These are phyloP conservation scores for Todiramphus chloris DNA, from an alignment of 2,113 vertebrate genomes.

Conservation along the genomic window DNA sequence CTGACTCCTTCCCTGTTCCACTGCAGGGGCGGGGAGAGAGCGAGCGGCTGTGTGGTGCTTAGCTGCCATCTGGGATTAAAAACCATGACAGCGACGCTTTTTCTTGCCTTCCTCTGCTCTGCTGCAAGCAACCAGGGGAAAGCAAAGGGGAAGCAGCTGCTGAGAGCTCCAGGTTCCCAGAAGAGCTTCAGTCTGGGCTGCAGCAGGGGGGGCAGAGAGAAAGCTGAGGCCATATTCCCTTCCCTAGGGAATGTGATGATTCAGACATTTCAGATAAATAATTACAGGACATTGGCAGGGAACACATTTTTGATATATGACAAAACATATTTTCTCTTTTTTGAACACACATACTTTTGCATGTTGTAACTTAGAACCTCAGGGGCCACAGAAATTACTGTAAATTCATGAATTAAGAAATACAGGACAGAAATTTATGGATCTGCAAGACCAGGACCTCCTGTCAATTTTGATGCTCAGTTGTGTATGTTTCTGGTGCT, in stretches of 20 bases:
- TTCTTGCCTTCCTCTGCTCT: not conserved
- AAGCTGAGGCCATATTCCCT: not conserved
- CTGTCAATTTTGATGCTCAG: not conserved
- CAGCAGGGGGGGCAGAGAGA: not conserved
- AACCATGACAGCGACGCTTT: not conserved
- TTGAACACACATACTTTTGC: not conserved
- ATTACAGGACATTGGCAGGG: not conserved
- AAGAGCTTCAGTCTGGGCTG: not conserved
- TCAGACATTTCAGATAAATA: not conserved
- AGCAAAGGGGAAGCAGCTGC: constrained; percentile 36
- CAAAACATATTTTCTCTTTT: not conserved
- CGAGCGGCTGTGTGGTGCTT: not conserved
- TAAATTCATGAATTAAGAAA: not conserved
- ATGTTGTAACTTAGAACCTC: not conserved
- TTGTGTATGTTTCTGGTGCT: not conserved
- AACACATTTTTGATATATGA: not conserved
- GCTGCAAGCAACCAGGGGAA: not conserved
- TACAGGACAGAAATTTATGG: not conserved
- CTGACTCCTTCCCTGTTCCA: not conserved
- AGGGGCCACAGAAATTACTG: not conserved
- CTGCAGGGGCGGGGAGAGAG: not conserved
- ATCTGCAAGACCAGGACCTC: not conserved
- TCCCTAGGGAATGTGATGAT: not conserved
- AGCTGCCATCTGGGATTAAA: not conserved
- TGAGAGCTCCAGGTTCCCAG: not conserved